These are phyloP conservation scores for Hycleus cichorii DNA, from an alignment of 1,140 invertebrate genomes.

Conservation along the genomic window DNA sequence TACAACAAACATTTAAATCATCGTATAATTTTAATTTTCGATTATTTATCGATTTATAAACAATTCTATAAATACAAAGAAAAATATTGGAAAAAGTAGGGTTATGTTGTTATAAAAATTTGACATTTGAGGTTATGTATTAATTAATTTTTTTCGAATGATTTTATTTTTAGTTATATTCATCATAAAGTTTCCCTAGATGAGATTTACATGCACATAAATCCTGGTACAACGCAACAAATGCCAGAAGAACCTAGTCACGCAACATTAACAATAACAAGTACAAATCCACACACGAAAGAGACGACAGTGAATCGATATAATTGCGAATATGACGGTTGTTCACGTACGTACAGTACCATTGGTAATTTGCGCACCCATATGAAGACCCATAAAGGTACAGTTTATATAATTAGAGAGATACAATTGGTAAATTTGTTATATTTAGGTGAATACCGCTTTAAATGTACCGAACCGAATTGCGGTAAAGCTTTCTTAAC, in stretches of 20 bases:
- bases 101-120: neutral
- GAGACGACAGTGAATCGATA: conserved; percentile 62
- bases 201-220: conserved; percentile 63
- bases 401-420: neutral
- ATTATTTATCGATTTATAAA: neutral
- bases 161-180: conserved; percentile 49
- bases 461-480: conserved; percentile 78
- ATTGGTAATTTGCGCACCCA: conserved; percentile 91
- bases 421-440: neutral
- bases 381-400: conserved; percentile 94
- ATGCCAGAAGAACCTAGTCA: conserved; percentile 58
- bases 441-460: conserved; percentile 81
- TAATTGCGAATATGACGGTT: conserved; percentile 84
- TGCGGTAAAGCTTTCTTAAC: conserved; percentile 93
- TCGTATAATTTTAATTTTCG: neutral
- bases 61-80: neutral
- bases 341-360: conserved; percentile 85
- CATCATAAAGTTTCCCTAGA: conserved; percentile 59
- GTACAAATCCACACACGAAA: conserved; percentile 54
- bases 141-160: neutral
- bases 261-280: conserved; percentile 60
- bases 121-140: neutral
- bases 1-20: neutral
- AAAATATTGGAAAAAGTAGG: neutral
- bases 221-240: conserved; percentile 48